Percentiles rank a stretch among this genome's conserved stretches.
These are phyloP conservation scores for Caerostris extrusa DNA, from an alignment of 1,140 invertebrate species.

Conservation along the genomic window DNA sequence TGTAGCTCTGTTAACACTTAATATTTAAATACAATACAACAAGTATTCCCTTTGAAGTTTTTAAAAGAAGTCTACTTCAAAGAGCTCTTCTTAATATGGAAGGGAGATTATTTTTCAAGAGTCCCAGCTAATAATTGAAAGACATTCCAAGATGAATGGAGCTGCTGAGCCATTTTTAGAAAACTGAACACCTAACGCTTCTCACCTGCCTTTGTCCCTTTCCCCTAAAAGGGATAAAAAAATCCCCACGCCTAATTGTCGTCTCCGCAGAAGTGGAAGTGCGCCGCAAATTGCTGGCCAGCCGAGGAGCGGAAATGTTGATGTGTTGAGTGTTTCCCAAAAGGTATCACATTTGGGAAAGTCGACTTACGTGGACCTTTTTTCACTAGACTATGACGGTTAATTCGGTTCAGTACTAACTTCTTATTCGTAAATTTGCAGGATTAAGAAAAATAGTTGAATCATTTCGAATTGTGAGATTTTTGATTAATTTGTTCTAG, in stretches of 20 bases:
- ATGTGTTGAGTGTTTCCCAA: background rate
- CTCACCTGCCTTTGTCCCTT: background rate
- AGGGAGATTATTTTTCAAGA: too few species aligned
- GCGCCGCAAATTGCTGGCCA: background rate
- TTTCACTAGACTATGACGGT: too few species aligned
- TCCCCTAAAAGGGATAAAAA: background rate
- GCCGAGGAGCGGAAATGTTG: background rate
- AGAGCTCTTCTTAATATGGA: too few species aligned
- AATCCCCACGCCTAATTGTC: background rate
- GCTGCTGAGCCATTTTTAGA: background rate
- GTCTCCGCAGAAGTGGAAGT: background rate
- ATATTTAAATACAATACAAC: too few species aligned
- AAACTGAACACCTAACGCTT: background rate
- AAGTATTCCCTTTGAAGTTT: too few species aligned
- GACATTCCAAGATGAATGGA: background rate
- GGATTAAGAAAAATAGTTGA: too few species aligned
- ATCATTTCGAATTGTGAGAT: too few species aligned
- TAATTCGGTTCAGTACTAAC: background rate
- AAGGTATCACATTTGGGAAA: background rate
- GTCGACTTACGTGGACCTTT: background rate
- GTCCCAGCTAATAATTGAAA: background rate
- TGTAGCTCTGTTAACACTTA: too few species aligned
- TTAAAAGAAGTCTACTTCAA: too few species aligned
- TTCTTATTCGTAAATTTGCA: too few species aligned
- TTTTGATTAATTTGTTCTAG: too few species aligned